Percentiles rank a stretch among this genome's conserved stretches.
phyloP scores from a whole-genome alignment of 1,140 invertebrate genomes.

The Leptoteleia sp. region DNA sequence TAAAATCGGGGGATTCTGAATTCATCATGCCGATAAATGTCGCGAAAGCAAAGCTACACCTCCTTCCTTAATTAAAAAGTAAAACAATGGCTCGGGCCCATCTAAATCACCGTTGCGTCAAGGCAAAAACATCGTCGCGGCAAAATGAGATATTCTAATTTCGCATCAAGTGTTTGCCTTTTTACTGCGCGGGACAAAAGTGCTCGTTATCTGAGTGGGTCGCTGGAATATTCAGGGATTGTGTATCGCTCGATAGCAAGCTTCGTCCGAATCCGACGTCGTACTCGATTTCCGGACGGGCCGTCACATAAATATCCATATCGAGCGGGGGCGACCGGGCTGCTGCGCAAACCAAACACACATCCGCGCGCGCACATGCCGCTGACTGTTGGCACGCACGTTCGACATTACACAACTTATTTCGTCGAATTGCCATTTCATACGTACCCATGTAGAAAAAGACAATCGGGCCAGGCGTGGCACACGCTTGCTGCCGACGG shows the following conservation, averaged over 20 bases:
- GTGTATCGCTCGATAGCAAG: constrained; percentile 49
- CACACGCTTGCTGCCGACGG: too few relatives aligned
- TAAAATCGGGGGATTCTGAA: too few relatives aligned
- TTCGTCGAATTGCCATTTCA: constrained; percentile 57
- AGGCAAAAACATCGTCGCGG: not conserved
- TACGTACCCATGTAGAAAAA: too few relatives aligned
- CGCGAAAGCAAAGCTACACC: too few relatives aligned
- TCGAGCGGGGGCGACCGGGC: constrained; percentile 39
- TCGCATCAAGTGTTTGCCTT: constrained; percentile 45
- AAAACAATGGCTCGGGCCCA: too few relatives aligned
- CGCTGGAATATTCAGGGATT: constrained; percentile 65
- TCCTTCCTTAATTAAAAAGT: too few relatives aligned
- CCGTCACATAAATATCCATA: constrained; percentile 68
- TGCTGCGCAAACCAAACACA: not conserved
- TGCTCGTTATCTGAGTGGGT: constrained; percentile 62
- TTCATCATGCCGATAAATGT: too few relatives aligned
- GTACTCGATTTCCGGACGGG: constrained; percentile 66
- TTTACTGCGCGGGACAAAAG: constrained; percentile 57
- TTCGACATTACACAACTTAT: constrained; percentile 61
- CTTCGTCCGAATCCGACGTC: constrained; percentile 62
- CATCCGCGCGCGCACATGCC: constrained; percentile 16
- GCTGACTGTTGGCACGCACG: constrained; percentile 56
- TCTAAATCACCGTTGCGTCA: too few relatives aligned
- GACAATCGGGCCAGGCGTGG: too few relatives aligned
- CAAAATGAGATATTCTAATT: constrained; percentile 61